These are phyloP conservation scores for Cheirogaleus medius DNA, from an alignment of 2,113 vertebrate genomes.

Conservation along the genomic window DNA sequence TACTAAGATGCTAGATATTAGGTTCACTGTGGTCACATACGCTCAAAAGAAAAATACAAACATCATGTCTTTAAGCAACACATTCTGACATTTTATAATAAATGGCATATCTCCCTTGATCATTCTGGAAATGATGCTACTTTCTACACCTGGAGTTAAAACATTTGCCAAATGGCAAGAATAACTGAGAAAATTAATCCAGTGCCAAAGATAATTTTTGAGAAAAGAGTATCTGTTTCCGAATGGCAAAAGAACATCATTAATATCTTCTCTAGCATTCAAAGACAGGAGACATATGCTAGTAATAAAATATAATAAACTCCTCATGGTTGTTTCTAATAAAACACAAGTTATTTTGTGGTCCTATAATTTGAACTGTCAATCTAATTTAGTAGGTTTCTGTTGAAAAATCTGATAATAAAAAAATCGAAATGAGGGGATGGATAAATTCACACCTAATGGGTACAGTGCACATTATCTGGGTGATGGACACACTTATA, in stretches of 20 bases:
- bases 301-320: constrained; percentile 30
- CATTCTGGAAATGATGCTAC: background rate
- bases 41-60: background rate
- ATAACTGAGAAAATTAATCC: constrained; percentile 26
- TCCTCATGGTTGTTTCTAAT: constrained; percentile 38
- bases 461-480: too few relatives aligned
- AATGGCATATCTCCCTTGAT: background rate
- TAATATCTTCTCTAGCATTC: constrained; percentile 25
- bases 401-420: constrained; percentile 29
- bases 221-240: constrained; percentile 44
- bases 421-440: background rate
- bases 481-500: too few relatives aligned
- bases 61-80: background rate
- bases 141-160: constrained; percentile 49
- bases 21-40: background rate
- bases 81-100: background rate
- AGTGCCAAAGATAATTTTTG: constrained; percentile 1
- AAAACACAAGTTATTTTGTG: constrained; percentile 29
- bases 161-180: background rate
- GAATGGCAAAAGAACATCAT: constrained; percentile 55
- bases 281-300: constrained; percentile 62
- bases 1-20: background rate
- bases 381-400: constrained; percentile 38
- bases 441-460: too few relatives aligned
- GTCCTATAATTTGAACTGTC: constrained; percentile 25